These are phyloP conservation scores for Amniataba percoides DNA, from an alignment of 2,797 vertebrate species.

Conservation along the genomic window DNA sequence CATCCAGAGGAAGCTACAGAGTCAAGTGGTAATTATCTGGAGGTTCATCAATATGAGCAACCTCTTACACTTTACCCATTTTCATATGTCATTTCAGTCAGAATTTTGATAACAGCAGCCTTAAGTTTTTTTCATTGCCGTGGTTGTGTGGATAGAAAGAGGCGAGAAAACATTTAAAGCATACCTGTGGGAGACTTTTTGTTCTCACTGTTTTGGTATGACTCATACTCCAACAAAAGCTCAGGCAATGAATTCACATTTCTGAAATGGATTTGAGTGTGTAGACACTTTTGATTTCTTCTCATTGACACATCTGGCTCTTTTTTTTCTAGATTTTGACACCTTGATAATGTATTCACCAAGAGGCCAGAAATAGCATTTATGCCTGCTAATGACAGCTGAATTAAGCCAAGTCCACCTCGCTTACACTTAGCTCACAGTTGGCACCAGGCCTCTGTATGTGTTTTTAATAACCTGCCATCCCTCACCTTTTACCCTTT, in stretches of 20 bases:
- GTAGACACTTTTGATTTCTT: conserved; percentile 12
- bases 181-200: not conserved
- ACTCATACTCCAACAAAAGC: conserved; percentile 17
- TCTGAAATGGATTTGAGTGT: not conserved
- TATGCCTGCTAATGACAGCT: conserved; percentile 31
- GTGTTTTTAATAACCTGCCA: conserved; percentile 56
- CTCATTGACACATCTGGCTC: conserved; percentile 12
- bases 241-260: not conserved
- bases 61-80: not conserved
- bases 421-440: conserved; percentile 18
- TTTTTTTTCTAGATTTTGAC: conserved; percentile 8
- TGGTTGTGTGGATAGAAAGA: not conserved
- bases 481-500: conserved; percentile 54
- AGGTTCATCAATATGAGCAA: not conserved
- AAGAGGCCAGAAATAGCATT: conserved; percentile 14
- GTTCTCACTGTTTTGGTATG: conserved; percentile 3
- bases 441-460: conserved; percentile 27
- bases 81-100: not conserved
- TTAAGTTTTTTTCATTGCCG: not conserved
- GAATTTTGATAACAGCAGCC: too few relatives aligned
- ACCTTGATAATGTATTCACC: conserved; percentile 32
- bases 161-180: not conserved
- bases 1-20: not conserved
- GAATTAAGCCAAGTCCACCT: conserved; percentile 26
- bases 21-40: not conserved